Evolutionary conservation across 2,797 vertebrate species (phyloP).

Genomic region (Coregonus suidteri): DNA sequence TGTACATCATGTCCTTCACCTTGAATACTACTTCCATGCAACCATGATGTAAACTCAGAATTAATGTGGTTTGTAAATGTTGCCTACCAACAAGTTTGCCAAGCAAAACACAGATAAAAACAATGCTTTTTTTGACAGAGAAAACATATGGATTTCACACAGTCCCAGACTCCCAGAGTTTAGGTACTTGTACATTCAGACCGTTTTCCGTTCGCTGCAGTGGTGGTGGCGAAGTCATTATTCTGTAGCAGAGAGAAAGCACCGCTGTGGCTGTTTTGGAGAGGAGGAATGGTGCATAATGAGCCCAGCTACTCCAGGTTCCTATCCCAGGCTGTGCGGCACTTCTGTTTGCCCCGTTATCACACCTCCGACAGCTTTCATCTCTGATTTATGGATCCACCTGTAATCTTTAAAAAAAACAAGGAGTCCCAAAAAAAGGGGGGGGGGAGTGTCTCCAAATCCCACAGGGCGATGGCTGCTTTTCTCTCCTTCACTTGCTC

Average conservation of each 20-base stretch:
- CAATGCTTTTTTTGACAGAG: no score
- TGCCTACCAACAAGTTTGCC: background rate
- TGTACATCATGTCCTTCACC: background rate
- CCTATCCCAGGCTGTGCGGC: background rate
- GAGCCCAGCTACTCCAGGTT: background rate
- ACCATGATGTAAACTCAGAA: background rate
- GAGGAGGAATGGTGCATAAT: background rate
- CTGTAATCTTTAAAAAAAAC: conserved; percentile 20
- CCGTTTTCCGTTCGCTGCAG: background rate
- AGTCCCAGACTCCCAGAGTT: background rate
- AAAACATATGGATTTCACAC: no score
- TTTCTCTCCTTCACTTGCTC: background rate
- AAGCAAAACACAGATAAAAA: background rate
- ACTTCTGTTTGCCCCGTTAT: conserved; percentile 1
- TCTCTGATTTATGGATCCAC: conserved; percentile 12
- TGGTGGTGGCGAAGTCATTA: background rate
- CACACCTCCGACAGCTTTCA: background rate
- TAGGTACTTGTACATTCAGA: background rate
- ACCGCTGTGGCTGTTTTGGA: background rate
- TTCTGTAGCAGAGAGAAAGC: background rate
- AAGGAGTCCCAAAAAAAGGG: no score
- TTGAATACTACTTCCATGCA: background rate
- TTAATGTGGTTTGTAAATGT: background rate
- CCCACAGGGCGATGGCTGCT: background rate
- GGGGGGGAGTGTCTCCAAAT: conserved; percentile 11